These are phyloP conservation scores for Chironomus riparius DNA, from an alignment of 2,888 invertebrate genomes.

Conservation along the genomic window DNA sequence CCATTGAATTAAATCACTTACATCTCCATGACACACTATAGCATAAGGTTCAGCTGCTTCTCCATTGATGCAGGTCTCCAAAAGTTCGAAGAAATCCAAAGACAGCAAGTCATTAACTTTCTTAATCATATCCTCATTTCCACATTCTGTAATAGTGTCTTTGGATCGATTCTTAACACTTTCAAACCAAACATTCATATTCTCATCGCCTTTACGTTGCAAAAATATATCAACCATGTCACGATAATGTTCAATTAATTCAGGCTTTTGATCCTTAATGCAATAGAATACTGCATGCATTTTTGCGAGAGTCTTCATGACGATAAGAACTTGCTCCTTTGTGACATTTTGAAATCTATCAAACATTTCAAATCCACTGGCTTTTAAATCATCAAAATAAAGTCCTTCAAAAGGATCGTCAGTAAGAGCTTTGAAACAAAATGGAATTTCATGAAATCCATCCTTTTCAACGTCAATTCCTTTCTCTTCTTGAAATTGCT, in stretches of 20 bases:
- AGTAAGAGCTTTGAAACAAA: conserved; percentile 31
- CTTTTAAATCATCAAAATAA: conserved; percentile 44
- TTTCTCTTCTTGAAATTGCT: conserved; percentile 34
- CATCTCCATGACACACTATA: conserved; percentile 38
- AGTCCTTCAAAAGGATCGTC: conserved; percentile 42
- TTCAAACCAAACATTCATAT: conserved; percentile 33
- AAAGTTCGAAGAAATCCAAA: neutral
- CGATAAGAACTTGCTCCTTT: conserved; percentile 37
- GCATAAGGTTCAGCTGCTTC: conserved; percentile 36
- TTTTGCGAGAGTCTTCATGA: conserved; percentile 43
- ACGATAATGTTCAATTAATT: conserved; percentile 31
- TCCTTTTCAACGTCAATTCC: conserved; percentile 30
- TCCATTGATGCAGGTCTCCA: conserved; percentile 31
- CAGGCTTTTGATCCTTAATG: conserved; percentile 35
- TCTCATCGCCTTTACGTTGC: conserved; percentile 31
- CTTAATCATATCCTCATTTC: conserved; percentile 29
- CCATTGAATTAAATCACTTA: neutral
- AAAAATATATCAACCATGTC: conserved; percentile 34
- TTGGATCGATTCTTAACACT: conserved; percentile 32
- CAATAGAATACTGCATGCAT: conserved; percentile 45
- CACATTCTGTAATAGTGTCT: conserved; percentile 30
- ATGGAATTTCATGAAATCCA: conserved; percentile 34
- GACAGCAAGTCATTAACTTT: conserved; percentile 31
- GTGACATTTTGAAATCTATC: conserved; percentile 41
- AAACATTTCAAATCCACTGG: conserved; percentile 41